These are phyloP conservation scores for Heliconius melpomene DNA, from an alignment of 1,140 invertebrate genomes.

Conservation along the genomic window DNA sequence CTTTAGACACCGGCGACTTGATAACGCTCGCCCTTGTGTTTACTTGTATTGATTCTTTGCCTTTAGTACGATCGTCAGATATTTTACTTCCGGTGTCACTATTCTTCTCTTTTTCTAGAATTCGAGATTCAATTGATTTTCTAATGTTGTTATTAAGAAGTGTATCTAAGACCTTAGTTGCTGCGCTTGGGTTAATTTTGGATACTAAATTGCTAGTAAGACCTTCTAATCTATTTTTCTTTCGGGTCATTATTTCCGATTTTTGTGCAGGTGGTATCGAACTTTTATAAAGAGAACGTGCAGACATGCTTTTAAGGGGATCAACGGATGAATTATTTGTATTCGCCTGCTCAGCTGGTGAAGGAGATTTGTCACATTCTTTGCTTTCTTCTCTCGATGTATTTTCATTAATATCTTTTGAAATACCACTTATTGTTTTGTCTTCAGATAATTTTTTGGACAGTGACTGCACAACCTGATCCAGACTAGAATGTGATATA, in stretches of 20 bases:
- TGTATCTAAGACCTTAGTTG: conserved; percentile 78
- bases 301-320: conserved; percentile 73
- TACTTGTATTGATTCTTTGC: conserved; percentile 67
- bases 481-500: conserved; percentile 65
- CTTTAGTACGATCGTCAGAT: conserved; percentile 62
- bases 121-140: conserved; percentile 80
- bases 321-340: conserved; percentile 62
- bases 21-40: conserved; percentile 79
- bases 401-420: conserved; percentile 64
- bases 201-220: conserved; percentile 81
- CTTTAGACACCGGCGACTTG: conserved; percentile 80
- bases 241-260: conserved; percentile 81
- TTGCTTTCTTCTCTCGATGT: conserved; percentile 56
- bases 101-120: conserved; percentile 76
- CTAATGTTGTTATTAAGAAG: conserved; percentile 79
- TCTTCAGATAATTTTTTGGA: conserved; percentile 79
- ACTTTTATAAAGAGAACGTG: conserved; percentile 74
- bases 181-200: conserved; percentile 79
- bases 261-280: conserved; percentile 74
- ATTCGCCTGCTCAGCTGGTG: conserved; percentile 49
- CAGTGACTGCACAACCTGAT: conserved; percentile 76
- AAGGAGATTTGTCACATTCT: conserved; percentile 49
- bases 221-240: conserved; percentile 83
- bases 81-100: conserved; percentile 54
- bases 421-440: conserved; percentile 46